Evolutionary conservation across 1,140 invertebrate species (phyloP).

Genomic region (Drosophila subobscura): DNA sequence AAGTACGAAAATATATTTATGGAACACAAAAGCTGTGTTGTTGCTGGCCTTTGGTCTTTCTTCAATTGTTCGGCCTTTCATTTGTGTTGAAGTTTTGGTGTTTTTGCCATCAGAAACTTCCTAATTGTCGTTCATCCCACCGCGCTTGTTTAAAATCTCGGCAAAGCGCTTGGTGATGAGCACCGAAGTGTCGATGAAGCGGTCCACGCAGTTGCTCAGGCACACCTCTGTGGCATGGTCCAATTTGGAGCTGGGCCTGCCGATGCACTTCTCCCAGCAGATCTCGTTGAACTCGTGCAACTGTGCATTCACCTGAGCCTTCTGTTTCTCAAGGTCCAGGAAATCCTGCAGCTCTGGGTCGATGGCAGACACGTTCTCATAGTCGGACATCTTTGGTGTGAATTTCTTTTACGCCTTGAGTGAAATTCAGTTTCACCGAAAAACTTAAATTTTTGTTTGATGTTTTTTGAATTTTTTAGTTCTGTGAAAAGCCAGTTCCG

Average conservation of each 20-base stretch:
- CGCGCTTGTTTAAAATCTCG: slow-evolving; percentile 84
- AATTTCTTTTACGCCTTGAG: slow-evolving; percentile 19
- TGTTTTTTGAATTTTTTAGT: too few species aligned
- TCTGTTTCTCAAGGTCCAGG: slow-evolving; percentile 93
- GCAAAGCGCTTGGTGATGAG: slow-evolving; percentile 94
- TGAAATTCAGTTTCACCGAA: slow-evolving; percentile 33
- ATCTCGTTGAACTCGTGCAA: slow-evolving; percentile 95
- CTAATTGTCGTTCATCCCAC: too few species aligned
- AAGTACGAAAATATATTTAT: too few species aligned
- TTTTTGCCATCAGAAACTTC: too few species aligned
- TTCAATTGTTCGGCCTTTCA: too few species aligned
- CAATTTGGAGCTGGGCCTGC: slow-evolving; percentile 93
- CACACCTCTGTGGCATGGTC: slow-evolving; percentile 95
- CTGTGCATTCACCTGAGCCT: slow-evolving; percentile 93
- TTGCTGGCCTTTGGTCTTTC: too few species aligned
- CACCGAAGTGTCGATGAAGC: slow-evolving; percentile 96
- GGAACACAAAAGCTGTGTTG: too few species aligned
- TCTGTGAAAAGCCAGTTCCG: too few species aligned
- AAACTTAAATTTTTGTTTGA: too few species aligned
- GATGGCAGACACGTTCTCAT: slow-evolving; percentile 76
- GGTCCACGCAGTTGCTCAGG: slow-evolving; percentile 95
- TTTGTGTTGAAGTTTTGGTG: too few species aligned
- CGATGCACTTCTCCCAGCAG: slow-evolving; percentile 98
- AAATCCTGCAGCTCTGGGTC: slow-evolving; percentile 92
- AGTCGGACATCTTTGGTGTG: slow-evolving; percentile 76